Percentiles rank a stretch among this genome's conserved stretches.
phyloP scores from a whole-genome alignment of 1,140 invertebrate species.

The Phthorimaea operculella region DNA sequence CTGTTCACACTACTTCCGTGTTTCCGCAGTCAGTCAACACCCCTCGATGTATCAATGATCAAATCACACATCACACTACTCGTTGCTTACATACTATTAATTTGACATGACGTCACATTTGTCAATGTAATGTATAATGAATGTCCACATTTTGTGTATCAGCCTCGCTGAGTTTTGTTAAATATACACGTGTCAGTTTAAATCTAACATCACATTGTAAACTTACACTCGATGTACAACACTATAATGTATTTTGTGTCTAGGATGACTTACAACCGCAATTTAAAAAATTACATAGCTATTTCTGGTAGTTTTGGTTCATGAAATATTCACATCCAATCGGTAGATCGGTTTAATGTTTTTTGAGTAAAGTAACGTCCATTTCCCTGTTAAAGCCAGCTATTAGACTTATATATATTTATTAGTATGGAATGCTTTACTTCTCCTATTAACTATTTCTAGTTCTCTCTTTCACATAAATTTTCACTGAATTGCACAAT shows the following conservation, averaged over 20 bases:
- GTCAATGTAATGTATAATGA: constrained; percentile 30
- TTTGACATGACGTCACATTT: constrained; percentile 29
- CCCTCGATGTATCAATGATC: constrained; percentile 35
- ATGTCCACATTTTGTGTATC: constrained; percentile 21
- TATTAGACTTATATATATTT: constrained; percentile 54
- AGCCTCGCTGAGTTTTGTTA: constrained; percentile 8
- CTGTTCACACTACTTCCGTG: no score
- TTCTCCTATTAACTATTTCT: constrained; percentile 57
- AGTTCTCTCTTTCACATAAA: constrained; percentile 58
- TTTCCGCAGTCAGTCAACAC: constrained; percentile 49
- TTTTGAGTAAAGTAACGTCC: constrained; percentile 47
- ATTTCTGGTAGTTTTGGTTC: constrained; percentile 23
- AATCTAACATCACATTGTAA: constrained; percentile 26
- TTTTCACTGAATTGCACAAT: constrained; percentile 64
- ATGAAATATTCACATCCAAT: constrained; percentile 20
- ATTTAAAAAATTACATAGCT: constrained; percentile 21
- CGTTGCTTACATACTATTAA: constrained; percentile 34
- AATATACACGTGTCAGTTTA: constrained; percentile 23
- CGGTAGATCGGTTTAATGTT: constrained; percentile 33
- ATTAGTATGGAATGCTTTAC: constrained; percentile 66
- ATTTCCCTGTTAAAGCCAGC: constrained; percentile 67
- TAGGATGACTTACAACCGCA: constrained; percentile 19
- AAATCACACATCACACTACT: constrained; percentile 42
- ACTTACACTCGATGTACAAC: constrained; percentile 37
- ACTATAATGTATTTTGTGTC: constrained; percentile 20